phyloP scores from a whole-genome alignment of 2,888 invertebrate species.

The Sinelater perroti region DNA sequence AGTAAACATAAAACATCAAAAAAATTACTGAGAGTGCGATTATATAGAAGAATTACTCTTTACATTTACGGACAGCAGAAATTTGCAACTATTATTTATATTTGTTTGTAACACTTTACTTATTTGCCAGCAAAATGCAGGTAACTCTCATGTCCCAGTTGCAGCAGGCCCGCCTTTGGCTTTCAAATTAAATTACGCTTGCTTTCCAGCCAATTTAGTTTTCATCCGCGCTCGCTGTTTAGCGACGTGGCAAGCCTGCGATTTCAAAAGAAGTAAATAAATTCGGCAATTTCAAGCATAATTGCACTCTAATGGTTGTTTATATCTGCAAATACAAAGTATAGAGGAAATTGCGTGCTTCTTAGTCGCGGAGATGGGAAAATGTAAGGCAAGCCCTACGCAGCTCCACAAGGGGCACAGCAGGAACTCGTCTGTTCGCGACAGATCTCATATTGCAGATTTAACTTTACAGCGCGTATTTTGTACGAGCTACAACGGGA shows the following conservation, averaged over 20 bases:
- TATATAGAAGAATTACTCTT: too few relatives aligned
- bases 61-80: too few relatives aligned
- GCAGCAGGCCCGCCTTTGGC: too few relatives aligned
- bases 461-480: conserved; percentile 38
- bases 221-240: conserved; percentile 16
- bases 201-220: conserved; percentile 22
- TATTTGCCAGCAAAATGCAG: too few relatives aligned
- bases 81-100: too few relatives aligned
- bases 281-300: conserved; percentile 52
- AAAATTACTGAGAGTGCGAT: too few relatives aligned
- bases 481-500: conserved; percentile 32
- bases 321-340: conserved; percentile 50
- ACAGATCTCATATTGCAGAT: conserved; percentile 43
- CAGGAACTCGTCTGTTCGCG: conserved; percentile 41
- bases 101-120: too few relatives aligned
- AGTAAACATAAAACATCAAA: too few relatives aligned
- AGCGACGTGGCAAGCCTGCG: conserved; percentile 21
- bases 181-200: conserved; percentile 23
- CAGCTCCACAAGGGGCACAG: conserved; percentile 35
- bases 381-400: conserved; percentile 34
- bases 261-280: conserved; percentile 49
- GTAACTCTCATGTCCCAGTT: too few relatives aligned
- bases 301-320: conserved; percentile 52
- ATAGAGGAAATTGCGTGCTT: conserved; percentile 42
- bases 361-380: conserved; percentile 35